A percentile compares a stretch with the other conserved stretches of the same genome.
Conservation (phyloP, 2,888 invertebrate species). For the Vanessa cardui region DNA sequence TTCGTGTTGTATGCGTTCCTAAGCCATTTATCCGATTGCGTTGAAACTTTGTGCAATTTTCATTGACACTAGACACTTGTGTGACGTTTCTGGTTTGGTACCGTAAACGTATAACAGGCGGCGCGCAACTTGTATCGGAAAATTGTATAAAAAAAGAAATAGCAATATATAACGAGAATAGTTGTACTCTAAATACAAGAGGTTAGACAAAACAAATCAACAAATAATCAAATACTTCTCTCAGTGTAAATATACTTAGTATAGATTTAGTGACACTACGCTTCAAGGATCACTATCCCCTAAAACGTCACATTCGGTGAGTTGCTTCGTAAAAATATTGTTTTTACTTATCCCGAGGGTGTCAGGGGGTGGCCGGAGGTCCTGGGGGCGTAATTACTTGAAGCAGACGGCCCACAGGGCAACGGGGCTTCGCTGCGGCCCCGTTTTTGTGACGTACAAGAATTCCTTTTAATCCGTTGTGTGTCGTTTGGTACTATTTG, state of each 20-base stretch:
- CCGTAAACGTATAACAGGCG: too few species aligned
- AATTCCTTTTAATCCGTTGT: slow-evolving; percentile 67
- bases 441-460: slow-evolving; percentile 62
- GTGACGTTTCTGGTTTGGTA: too few species aligned
- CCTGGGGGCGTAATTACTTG: slow-evolving; percentile 74
- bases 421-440: slow-evolving; percentile 51
- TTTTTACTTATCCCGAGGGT: slow-evolving; percentile 77
- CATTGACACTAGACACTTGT: too few species aligned
- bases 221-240: neutral
- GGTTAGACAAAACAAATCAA: neutral
- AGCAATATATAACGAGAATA: too few species aligned
- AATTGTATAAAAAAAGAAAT: too few species aligned
- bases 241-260: neutral
- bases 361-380: slow-evolving; percentile 50
- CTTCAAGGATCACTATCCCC: slow-evolving; percentile 4
- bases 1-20: too few species aligned
- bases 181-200: too few species aligned
- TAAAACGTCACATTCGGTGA: slow-evolving; percentile 13
- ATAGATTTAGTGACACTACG: neutral
- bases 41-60: too few species aligned
- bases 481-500: slow-evolving; percentile 19
- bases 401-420: slow-evolving; percentile 68
- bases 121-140: too few species aligned
- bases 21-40: too few species aligned
- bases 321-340: slow-evolving; percentile 79